A percentile compares a stretch with the other conserved stretches of the same genome.
phyloP scores from a whole-genome alignment of 2,797 vertebrate genomes.

The Syndactyla subalaris region DNA sequence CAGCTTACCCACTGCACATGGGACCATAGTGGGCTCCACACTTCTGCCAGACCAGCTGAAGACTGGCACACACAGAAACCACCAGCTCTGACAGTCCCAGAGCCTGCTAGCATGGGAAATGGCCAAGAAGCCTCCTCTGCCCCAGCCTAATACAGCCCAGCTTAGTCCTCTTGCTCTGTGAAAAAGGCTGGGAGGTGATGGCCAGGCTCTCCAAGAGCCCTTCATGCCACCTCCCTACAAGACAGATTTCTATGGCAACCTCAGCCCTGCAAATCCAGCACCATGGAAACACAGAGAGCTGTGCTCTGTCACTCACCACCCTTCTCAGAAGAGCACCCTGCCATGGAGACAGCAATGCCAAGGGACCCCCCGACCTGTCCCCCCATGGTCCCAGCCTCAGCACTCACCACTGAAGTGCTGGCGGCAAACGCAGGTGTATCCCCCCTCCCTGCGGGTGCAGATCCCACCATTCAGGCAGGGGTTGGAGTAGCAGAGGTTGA shows the following conservation, averaged over 20 bases:
- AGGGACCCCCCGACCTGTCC: fast-evolving
- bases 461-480: slow-evolving; percentile 92
- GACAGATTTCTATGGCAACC: slow-evolving; percentile 44
- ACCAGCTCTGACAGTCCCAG: not conserved
- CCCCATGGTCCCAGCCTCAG: fast-evolving
- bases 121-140: not conserved
- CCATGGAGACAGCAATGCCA: fast-evolving
- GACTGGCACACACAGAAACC: not conserved
- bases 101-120: not conserved
- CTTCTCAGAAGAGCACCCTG: not conserved
- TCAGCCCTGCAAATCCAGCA: not conserved
- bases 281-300: not conserved
- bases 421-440: slow-evolving; percentile 92
- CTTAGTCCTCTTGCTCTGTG: not conserved
- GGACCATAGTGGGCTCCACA: not conserved
- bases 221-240: not conserved
- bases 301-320: fast-evolving
- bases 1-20: not conserved
- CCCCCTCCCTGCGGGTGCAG: slow-evolving; percentile 91
- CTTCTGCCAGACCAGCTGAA: not conserved
- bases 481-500: slow-evolving; percentile 98
- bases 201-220: not conserved
- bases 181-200: not conserved
- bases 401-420: slow-evolving; percentile 91
- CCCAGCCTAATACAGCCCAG: not conserved